Evolutionary conservation across 2,797 vertebrate genomes (phyloP).

Genomic region (Lycodopsis pacificus): DNA sequence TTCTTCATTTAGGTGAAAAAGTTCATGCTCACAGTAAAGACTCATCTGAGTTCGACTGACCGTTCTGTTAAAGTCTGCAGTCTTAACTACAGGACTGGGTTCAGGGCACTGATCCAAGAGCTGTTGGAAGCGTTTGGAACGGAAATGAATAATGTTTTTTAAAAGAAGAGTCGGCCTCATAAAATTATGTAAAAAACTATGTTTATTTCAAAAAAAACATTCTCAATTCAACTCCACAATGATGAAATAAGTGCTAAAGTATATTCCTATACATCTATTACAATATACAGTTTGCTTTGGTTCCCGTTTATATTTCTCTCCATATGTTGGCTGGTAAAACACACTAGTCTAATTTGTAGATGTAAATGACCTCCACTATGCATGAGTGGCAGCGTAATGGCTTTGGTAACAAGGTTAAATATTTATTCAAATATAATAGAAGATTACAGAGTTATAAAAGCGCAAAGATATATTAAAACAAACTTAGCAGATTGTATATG

Average conservation of each 20-base stretch:
- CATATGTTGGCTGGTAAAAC: background rate
- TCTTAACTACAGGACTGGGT: too few relatives aligned
- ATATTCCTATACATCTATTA: slow-evolving; percentile 7
- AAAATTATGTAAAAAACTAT: slow-evolving; percentile 62
- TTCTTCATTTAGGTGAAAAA: too few relatives aligned
- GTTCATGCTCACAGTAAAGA: too few relatives aligned
- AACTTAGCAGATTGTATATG: slow-evolving; percentile 13
- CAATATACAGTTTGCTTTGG: slow-evolving; percentile 8
- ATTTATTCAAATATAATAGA: slow-evolving; percentile 32
- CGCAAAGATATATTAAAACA: background rate
- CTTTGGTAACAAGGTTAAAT: slow-evolving; percentile 64
- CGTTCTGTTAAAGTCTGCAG: too few relatives aligned
- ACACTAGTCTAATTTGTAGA: background rate
- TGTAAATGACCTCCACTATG: background rate
- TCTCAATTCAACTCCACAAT: slow-evolving; percentile 29
- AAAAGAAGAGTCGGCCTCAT: background rate
- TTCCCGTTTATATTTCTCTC: background rate
- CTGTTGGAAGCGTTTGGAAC: background rate
- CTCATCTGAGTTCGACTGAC: too few relatives aligned
- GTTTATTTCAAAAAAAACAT: slow-evolving; percentile 68
- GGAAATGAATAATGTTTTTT: background rate
- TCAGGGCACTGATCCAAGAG: background rate
- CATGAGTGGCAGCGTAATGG: slow-evolving; percentile 8
- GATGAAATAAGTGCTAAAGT: slow-evolving; percentile 5
- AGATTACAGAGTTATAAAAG: slow-evolving; percentile 29